phyloP scores from a whole-genome alignment of 92 coral and sea anemone species.

The Parazoanthus atlanticus region DNA sequence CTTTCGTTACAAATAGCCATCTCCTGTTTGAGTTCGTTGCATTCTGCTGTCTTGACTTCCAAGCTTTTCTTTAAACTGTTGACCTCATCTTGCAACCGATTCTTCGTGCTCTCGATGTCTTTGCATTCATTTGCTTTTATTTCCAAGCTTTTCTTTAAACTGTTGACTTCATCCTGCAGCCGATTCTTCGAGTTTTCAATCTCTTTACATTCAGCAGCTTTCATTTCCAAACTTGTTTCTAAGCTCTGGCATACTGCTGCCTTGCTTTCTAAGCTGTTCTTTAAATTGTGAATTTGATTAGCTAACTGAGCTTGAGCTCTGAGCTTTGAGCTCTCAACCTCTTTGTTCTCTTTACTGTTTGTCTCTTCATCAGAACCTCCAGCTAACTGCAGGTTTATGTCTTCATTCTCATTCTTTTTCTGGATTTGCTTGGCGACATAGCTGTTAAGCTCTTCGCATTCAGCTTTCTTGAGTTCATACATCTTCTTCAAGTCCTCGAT shows the following conservation, averaged over 20 bases:
- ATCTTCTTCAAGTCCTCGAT: neutral
- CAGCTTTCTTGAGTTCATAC: constrained; percentile 18
- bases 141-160: constrained; percentile 2
- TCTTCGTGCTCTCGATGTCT: neutral
- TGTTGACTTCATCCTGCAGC: neutral
- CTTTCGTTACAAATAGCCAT: neutral
- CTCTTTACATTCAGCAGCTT: neutral
- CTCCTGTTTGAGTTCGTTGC: neutral
- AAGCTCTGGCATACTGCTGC: neutral
- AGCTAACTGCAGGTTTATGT: neutral
- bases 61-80: constrained; percentile 2
- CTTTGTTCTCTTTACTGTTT: neutral
- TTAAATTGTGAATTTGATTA: constrained; percentile 5
- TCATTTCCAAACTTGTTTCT: neutral
- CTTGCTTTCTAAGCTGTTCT: constrained; percentile 14
- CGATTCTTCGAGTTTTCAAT: neutral
- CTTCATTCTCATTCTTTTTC: constrained; percentile 13
- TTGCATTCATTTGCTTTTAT: neutral
- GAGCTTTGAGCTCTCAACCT: neutral
- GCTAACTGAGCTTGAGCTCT: neutral
- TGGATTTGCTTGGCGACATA: constrained; percentile 8
- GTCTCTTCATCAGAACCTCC: neutral
- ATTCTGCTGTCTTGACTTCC: constrained; percentile 17
- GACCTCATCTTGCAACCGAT: neutral
- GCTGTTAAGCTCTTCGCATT: constrained; percentile 17